A percentile compares a stretch with the other conserved stretches of the same genome.
Conservation (phyloP, 2,113 vertebrate species). For the Mobula hypostoma region DNA sequence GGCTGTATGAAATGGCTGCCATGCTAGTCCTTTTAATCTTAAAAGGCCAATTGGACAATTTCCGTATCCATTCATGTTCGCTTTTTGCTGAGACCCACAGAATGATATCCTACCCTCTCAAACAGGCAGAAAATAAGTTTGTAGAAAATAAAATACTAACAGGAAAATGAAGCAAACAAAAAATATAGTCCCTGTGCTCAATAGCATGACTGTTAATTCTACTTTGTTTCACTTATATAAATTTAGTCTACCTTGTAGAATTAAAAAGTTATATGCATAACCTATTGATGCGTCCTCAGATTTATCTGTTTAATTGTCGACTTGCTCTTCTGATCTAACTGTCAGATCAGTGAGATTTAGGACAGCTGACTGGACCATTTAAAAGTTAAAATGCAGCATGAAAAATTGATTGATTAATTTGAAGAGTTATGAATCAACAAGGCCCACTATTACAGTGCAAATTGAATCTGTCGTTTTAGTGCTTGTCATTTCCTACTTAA, state of each 20-base stretch:
- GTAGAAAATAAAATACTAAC: not conserved
- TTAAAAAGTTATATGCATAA: conserved; percentile 21
- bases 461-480: conserved; percentile 25
- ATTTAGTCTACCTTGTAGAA: conserved; percentile 2
- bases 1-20: not conserved
- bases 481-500: conserved; percentile 23
- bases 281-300: not conserved
- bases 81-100: not conserved
- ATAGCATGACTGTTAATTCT: not conserved
- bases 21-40: not conserved
- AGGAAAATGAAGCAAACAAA: not conserved
- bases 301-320: conserved; percentile 3
- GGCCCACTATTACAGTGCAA: not conserved
- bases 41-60: not conserved
- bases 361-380: conserved; percentile 7
- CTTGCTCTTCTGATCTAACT: not conserved
- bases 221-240: not conserved
- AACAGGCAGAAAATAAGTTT: not conserved
- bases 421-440: conserved; percentile 29
- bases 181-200: not conserved
- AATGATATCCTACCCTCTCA: not conserved
- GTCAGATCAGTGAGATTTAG: conserved; percentile 33
- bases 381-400: conserved; percentile 25
- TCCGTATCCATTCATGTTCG: not conserved
- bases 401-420: conserved; percentile 36